A percentile compares a stretch with the other conserved stretches of the same genome.
Conservation (phyloP, 1,140 invertebrate genomes). For the Coenobita brevimanus region DNA sequence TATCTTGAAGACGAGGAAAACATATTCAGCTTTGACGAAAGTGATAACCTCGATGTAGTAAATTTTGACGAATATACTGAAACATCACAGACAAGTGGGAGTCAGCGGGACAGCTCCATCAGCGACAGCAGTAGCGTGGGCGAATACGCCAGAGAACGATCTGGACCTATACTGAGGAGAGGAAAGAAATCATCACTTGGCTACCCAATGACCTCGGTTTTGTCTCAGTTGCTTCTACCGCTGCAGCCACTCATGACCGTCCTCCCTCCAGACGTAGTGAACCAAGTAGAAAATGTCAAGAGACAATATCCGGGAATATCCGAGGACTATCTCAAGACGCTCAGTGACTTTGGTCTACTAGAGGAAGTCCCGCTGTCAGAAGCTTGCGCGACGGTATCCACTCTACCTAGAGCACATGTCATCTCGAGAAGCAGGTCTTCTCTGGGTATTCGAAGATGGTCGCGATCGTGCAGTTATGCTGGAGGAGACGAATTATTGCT, state of each 20-base stretch:
- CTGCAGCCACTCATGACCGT: slow-evolving; percentile 41
- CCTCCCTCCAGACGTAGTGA: slow-evolving; percentile 39
- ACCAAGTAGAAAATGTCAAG: slow-evolving; percentile 34
- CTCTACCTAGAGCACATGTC: background rate
- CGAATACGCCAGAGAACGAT: too few relatives aligned
- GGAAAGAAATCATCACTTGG: slow-evolving; percentile 10
- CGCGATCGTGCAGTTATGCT: slow-evolving; percentile 20
- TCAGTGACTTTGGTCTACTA: slow-evolving; percentile 51
- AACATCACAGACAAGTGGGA: background rate
- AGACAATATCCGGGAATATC: slow-evolving; percentile 49
- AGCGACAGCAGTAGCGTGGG: background rate
- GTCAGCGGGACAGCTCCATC: background rate
- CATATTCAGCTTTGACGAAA: slow-evolving; percentile 9
- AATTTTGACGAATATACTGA: background rate
- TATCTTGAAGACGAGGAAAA: background rate
- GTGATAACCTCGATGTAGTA: slow-evolving; percentile 9
- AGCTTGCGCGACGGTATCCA: slow-evolving; percentile 26
- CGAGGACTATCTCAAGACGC: slow-evolving; percentile 46
- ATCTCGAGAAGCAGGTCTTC: slow-evolving; percentile 23
- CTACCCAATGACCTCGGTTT: slow-evolving; percentile 29
- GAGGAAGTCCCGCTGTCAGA: slow-evolving; percentile 40
- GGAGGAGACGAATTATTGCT: background rate
- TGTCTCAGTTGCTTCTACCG: slow-evolving; percentile 38
- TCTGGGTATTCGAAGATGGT: slow-evolving; percentile 1
- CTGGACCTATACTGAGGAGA: background rate